These are phyloP conservation scores for Dendronephthya gigantea DNA, from an alignment of 64 coral and sea anemone species.

Conservation along the genomic window DNA sequence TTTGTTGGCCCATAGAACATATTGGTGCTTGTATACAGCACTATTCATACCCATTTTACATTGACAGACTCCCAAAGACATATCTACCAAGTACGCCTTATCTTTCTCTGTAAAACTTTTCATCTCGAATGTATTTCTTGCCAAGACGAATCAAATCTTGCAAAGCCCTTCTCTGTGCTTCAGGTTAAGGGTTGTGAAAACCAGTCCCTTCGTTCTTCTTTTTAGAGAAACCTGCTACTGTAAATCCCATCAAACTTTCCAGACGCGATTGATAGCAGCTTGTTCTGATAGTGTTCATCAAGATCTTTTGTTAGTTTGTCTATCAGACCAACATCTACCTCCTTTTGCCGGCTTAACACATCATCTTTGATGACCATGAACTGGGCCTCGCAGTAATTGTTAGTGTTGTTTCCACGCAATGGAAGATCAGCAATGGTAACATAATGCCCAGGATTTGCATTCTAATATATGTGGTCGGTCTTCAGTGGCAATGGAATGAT, in stretches of 20 bases:
- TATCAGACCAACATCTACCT: neutral
- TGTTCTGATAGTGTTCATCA: slow-evolving; percentile 14
- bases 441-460: neutral
- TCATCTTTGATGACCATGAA: slow-evolving; percentile 9
- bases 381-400: slow-evolving; percentile 2
- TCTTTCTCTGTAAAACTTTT: neutral
- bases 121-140: neutral
- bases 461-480: too few species aligned
- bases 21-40: neutral
- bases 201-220: neutral
- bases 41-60: neutral
- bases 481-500: neutral
- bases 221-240: neutral
- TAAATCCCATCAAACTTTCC: slow-evolving; percentile 3
- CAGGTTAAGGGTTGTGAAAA: neutral
- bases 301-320: slow-evolving; percentile 8
- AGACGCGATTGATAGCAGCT: neutral
- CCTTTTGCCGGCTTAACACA: neutral
- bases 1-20: neutral
- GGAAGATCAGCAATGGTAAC: neutral
- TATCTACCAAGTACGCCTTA: neutral
- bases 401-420: neutral
- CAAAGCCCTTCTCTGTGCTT: neutral
- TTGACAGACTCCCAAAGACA: neutral
- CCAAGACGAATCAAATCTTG: neutral